Evolutionary conservation across 2,888 invertebrate genomes (phyloP), one percentile per base, ranked within the genome.

Genomic region (Agrochola macilenta): DNA sequence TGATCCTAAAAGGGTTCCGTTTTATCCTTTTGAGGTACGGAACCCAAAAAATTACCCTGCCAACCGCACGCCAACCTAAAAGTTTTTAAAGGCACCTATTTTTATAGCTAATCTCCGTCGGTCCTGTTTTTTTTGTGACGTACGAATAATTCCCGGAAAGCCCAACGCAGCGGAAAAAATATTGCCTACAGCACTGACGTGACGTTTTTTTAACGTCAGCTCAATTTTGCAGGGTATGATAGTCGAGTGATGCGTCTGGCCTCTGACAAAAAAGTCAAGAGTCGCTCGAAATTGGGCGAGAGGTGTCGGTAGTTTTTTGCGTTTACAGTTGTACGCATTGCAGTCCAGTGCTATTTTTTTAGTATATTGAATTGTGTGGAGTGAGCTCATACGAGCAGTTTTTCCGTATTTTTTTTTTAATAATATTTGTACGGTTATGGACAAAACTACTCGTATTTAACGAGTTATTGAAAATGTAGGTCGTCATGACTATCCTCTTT

Each of bases 141-240:
- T 83, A 86, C 65, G 72, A 88, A 88, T 88, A 85, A 87, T 88
- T 89, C 86, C 79, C 76, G 77, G 78, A 87, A 87, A 87, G 80
- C 82, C 74, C 76, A 87, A 84, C 79, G 84, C 88, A 87, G 76
- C 74, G 79, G 85, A 83, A 89, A 91, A 92, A 89, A 90, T 90
- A 91, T 90, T 90, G 89, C 87, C 77, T 70, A 66, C 65, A 69
- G 85, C 76, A 78, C 75, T 79, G 71, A 79, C 70, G 70, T 69
- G 78, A 68, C 73, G 69, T 89, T 90, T 89, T 89, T 89, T 85
- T 81, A 72, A 79, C 85, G 86, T 89, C 90, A 78, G 86, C 78
- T 86, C 88, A 83, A 89, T 91, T 90, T 91, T 88, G 83, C 83
- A 82, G 83, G 86, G 87, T 82, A 88, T 90, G 89, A 91, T 89